Evolutionary conservation across 2,888 invertebrate species (phyloP).

Genomic region (Latrodectus elegans): DNA sequence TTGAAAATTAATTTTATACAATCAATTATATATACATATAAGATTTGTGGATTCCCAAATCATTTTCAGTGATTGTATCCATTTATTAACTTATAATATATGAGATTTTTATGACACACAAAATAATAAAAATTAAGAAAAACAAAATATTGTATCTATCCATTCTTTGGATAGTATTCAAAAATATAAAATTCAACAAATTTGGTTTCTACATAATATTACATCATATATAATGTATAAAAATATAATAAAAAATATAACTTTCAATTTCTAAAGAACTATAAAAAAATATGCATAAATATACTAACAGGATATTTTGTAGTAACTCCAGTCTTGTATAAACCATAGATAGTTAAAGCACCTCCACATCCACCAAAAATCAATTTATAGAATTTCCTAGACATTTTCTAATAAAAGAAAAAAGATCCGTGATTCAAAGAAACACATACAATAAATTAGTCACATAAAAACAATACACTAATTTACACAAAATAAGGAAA

Average conservation of each 20-base stretch:
- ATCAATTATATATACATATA: too few relatives aligned
- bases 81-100: not conserved
- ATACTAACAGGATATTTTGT: conserved; percentile 27
- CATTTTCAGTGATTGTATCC: not conserved
- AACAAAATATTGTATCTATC: too few relatives aligned
- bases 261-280: not conserved
- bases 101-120: not conserved
- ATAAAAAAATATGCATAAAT: not conserved
- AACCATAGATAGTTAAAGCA: conserved; percentile 69
- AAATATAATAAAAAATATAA: not conserved
- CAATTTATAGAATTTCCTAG: conserved; percentile 43
- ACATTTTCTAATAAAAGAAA: conserved; percentile 23
- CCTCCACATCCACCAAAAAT: conserved; percentile 48
- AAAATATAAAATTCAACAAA: too few relatives aligned
- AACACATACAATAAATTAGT: too few relatives aligned
- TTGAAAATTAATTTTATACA: too few relatives aligned
- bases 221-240: too few relatives aligned
- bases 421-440: not conserved
- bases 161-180: too few relatives aligned
- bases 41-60: too few relatives aligned
- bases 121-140: not conserved
- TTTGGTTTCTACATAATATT: too few relatives aligned
- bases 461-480: too few relatives aligned
- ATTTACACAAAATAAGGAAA: too few relatives aligned
- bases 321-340: conserved; percentile 37